phyloP scores from a whole-genome alignment of 2,113 vertebrate genomes.

The Brienomyrus brachyistius region DNA sequence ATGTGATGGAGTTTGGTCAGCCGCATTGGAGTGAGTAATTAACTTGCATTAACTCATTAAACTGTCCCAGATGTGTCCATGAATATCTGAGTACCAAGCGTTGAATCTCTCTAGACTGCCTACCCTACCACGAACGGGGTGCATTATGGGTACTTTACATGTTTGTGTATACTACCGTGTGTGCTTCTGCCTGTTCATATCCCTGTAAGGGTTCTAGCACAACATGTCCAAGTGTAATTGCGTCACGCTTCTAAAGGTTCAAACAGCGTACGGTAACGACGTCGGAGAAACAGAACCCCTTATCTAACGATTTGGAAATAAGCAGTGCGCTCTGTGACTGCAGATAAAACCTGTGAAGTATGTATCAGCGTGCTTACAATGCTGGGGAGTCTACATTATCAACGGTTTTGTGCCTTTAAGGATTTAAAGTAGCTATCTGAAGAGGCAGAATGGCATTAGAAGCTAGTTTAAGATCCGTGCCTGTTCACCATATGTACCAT shows the following conservation, averaged over 20 bases:
- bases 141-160: constrained; percentile 10
- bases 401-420: background rate
- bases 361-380: background rate
- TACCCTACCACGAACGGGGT: constrained; percentile 20
- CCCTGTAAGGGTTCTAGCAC: background rate
- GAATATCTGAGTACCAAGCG: constrained; percentile 44
- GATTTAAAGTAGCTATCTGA: background rate
- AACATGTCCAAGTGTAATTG: constrained; percentile 22
- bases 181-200: constrained; percentile 25
- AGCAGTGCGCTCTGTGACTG: background rate
- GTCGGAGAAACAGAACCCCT: background rate
- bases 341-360: background rate
- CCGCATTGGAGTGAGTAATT: constrained; percentile 63
- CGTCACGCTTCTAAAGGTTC: constrained; percentile 21
- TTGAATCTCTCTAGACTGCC: constrained; percentile 17
- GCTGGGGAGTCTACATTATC: background rate
- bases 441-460: background rate
- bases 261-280: constrained; percentile 10
- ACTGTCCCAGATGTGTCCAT: constrained; percentile 65
- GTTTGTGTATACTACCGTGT: constrained; percentile 14
- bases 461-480: background rate
- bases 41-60: constrained; percentile 69
- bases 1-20: constrained; percentile 45
- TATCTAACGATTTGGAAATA: background rate
- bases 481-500: background rate